Percentiles rank a stretch among this genome's conserved stretches.
Conservation (phyloP, 2,797 vertebrate genomes). For the Pachyuromys duprasi region DNA sequence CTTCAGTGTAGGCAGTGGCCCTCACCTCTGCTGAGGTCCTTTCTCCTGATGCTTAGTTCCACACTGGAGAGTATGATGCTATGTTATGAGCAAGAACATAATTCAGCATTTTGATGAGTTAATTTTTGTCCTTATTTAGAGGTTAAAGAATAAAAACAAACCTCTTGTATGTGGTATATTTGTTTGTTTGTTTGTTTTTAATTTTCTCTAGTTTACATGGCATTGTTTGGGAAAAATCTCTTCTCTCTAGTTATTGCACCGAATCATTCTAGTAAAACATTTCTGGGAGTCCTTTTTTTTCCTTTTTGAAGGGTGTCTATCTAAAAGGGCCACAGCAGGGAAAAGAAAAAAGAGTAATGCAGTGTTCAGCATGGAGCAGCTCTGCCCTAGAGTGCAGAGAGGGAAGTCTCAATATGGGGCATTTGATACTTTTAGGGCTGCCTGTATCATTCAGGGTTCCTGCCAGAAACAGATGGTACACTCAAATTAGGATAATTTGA, state of each 20-base stretch:
- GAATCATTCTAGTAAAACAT: not conserved
- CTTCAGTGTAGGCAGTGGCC: not conserved
- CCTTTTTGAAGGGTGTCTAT: not conserved
- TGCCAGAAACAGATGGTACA: slow-evolving; percentile 71
- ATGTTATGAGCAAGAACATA: not conserved
- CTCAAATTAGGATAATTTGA: slow-evolving; percentile 72
- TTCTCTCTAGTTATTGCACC: not conserved
- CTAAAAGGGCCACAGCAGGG: not conserved
- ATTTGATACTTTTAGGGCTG: slow-evolving; percentile 60
- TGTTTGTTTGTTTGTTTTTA: not conserved
- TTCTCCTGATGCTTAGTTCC: not conserved
- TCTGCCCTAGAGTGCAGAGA: not conserved
- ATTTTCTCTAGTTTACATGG: not conserved
- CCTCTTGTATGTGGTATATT: not conserved
- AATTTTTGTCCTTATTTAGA: not conserved
- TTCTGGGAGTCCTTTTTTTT: not conserved
- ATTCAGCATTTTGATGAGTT: not conserved
- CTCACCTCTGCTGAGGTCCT: not conserved
- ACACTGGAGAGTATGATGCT: not conserved
- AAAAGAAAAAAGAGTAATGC: not conserved
- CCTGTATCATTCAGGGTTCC: slow-evolving; percentile 19
- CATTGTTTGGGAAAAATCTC: not conserved
- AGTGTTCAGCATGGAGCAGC: not conserved
- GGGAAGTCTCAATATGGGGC: slow-evolving; percentile 30
- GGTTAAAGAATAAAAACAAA: not conserved